These are phyloP conservation scores for Argynnis bischoffii DNA, from an alignment of 2,888 invertebrate genomes.

Conservation along the genomic window DNA sequence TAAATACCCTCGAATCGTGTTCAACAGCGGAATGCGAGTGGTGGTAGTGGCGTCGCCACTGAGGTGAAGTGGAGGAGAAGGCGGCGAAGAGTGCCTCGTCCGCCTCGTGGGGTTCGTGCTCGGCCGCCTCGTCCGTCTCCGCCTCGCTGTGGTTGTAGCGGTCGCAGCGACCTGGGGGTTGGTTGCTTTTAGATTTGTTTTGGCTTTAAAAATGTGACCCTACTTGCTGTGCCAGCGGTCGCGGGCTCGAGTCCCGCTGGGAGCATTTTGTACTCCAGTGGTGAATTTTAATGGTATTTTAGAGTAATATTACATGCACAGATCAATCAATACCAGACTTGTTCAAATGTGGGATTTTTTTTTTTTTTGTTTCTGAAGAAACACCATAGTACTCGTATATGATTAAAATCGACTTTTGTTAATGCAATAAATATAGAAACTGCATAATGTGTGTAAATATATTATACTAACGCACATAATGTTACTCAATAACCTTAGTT, in stretches of 20 bases:
- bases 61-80: conserved; percentile 75
- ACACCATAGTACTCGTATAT: too few species aligned
- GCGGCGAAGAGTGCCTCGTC: conserved; percentile 74
- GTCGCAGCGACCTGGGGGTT: conserved; percentile 69
- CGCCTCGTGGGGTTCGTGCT: conserved; percentile 57
- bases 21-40: conserved; percentile 52
- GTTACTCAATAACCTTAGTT: neutral
- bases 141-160: conserved; percentile 80
- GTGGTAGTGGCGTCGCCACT: conserved; percentile 71
- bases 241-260: too few species aligned
- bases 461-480: neutral
- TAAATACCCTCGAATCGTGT: conserved; percentile 42
- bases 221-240: too few species aligned
- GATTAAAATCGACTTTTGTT: too few species aligned
- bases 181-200: neutral
- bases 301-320: too few species aligned
- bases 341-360: too few species aligned
- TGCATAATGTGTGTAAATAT: neutral
- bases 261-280: too few species aligned
- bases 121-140: conserved; percentile 75
- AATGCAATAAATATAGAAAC: too few species aligned
- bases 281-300: too few species aligned
- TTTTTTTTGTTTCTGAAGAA: too few species aligned
- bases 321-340: too few species aligned
- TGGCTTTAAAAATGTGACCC: neutral